Evolutionary conservation across 2,797 vertebrate species (phyloP).

Genomic region (Pipistrellus pygmaeus): DNA sequence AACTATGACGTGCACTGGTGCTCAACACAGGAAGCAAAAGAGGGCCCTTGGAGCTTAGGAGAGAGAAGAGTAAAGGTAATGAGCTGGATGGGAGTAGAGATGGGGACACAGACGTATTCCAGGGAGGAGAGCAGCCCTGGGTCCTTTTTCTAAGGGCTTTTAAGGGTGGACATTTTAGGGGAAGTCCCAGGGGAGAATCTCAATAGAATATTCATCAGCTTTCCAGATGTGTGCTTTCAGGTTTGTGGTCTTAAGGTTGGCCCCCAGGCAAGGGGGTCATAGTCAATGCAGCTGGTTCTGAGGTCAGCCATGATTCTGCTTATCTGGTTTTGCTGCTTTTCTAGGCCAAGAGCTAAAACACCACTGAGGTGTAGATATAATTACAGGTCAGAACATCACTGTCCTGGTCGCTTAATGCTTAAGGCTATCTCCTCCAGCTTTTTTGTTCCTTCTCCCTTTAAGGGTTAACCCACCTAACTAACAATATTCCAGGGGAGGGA

Average conservation of each 20-base stretch:
- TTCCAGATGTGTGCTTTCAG: not conserved
- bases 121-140: not conserved
- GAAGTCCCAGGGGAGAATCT: not conserved
- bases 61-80: not conserved
- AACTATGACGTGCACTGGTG: too few species aligned
- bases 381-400: not conserved
- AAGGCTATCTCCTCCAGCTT: not conserved
- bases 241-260: not conserved
- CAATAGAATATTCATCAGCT: not conserved
- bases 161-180: not conserved
- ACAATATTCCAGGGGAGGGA: not conserved
- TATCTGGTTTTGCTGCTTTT: not conserved
- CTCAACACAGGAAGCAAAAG: not conserved
- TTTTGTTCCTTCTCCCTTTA: not conserved
- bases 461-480: not conserved
- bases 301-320: not conserved
- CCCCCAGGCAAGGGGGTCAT: not conserved
- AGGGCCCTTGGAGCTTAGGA: not conserved
- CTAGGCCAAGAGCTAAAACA: not conserved
- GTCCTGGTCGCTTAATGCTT: not conserved
- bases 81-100: accelerated
- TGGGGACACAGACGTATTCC: not conserved
- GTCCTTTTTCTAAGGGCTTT: not conserved
- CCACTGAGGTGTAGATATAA: not conserved
- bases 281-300: not conserved